Evolutionary conservation across 1,140 invertebrate species (phyloP), one percentile per base, ranked within the genome.

Genomic region (Gerris buenoi): DNA sequence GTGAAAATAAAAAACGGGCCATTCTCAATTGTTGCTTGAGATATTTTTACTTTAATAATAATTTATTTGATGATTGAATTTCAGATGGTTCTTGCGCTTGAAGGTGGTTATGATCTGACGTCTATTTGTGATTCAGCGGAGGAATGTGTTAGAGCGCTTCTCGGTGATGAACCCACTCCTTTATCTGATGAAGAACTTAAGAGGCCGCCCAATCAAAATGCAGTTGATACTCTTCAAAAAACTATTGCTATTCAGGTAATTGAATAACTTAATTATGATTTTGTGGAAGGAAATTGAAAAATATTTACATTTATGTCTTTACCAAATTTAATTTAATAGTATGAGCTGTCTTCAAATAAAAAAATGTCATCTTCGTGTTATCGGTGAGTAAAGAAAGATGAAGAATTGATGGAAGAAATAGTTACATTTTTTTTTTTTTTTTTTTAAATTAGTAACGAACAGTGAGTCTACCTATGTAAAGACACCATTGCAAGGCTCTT

Each of bases 101-200:
- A 96, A 79, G 93, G 95, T 65, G 95, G 95, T 67, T 99, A 99
- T 77, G 93, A 99, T 77, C 79, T 99, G 69, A 84, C 93, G 14
- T 88, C 95, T 22, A 95, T 99, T 73, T 97, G 94, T 82, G 96
- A 98, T 80, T 91, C 93, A 67, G 91, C 95, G n/a, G 91, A 97
- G 78, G 93, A 95, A 76, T 97, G 95, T 80, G 90, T 98, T 1
- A 81, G 88, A 67, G 93, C 95, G 13, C 78, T 98, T 29, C 82
- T 97, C 23, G 91, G 91, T n/a, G 90, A 95, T 74, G 85, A 89
- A 64, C 81, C 86, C 0, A 82, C 86, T 10, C 83, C 87, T 23
- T 84, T 95, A 15, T 77, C 83, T n/a, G 84, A 90, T 46, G 80
- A 85, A 71, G 93, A 97, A 79, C 77, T 95, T 67, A 81, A 85